phyloP scores from a whole-genome alignment of 1,140 invertebrate species.

The Ridgeia piscesae region DNA sequence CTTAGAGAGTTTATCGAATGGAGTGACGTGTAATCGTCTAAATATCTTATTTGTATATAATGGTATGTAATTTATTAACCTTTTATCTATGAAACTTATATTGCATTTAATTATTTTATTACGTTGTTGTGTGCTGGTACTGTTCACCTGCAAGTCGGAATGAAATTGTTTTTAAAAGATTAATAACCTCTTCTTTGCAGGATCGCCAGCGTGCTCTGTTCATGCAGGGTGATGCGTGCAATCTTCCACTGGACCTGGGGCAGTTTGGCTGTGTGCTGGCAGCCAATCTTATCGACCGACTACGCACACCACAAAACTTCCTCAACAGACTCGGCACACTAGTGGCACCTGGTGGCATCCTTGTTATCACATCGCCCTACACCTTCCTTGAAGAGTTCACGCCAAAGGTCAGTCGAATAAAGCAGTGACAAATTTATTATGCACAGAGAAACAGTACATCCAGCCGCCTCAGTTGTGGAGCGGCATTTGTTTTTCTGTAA shows the following conservation, averaged over 20 bases:
- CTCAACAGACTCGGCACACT: constrained; percentile 43
- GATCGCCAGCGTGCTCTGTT: constrained; percentile 41
- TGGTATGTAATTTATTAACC: too few species aligned
- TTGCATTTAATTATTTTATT: too few species aligned
- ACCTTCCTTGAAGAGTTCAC: constrained; percentile 54
- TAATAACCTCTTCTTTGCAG: constrained; percentile 33
- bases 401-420: constrained; percentile 42
- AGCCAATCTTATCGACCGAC: constrained; percentile 55
- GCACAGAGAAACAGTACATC: neutral
- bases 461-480: neutral
- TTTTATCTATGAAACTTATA: too few species aligned
- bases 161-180: too few species aligned
- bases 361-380: constrained; percentile 56
- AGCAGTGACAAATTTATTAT: neutral
- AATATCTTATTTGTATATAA: too few species aligned
- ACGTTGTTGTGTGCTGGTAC: too few species aligned
- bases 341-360: constrained; percentile 48
- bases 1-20: too few species aligned
- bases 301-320: constrained; percentile 51
- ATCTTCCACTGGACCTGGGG: constrained; percentile 47
- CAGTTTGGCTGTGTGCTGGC: constrained; percentile 55
- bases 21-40: too few species aligned
- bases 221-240: constrained; percentile 56
- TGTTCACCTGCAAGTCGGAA: too few species aligned
- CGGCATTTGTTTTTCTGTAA: neutral